Percentiles rank a stretch among this genome's conserved stretches.
Evolutionary conservation across 2,797 vertebrate species (phyloP).

Genomic region (Bradypodion ventrale): DNA sequence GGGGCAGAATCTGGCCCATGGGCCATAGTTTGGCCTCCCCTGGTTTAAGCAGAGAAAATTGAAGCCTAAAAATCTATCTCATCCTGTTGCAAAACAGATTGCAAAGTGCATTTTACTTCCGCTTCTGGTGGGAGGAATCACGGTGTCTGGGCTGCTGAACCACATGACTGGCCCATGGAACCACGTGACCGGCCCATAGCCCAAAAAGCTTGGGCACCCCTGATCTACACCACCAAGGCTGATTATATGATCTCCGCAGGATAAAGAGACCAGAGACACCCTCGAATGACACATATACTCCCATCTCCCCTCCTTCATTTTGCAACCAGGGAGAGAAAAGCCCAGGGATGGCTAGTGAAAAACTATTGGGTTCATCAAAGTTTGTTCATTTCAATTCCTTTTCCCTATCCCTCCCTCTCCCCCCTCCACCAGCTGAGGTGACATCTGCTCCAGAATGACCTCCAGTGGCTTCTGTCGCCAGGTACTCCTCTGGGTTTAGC

Average conservation of each 20-base stretch:
- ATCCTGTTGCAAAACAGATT: no score
- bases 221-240: slow-evolving; percentile 37
- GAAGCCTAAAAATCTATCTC: no score
- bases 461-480: slow-evolving; percentile 68
- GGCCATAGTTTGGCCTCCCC: no score
- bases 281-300: slow-evolving; percentile 34
- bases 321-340: slow-evolving; percentile 55
- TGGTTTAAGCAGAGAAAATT: no score
- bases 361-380: slow-evolving; percentile 53
- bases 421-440: slow-evolving; percentile 70
- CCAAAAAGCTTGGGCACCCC: no score
- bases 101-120: no score
- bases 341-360: slow-evolving; percentile 65
- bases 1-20: no score
- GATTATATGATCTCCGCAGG: slow-evolving; percentile 61
- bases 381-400: slow-evolving; percentile 66
- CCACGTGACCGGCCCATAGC: no score
- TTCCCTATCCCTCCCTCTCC: slow-evolving; percentile 51
- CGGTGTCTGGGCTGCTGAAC: no score
- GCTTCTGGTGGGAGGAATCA: no score
- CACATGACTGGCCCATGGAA: no score
- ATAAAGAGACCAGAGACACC: slow-evolving; percentile 57
- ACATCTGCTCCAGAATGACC: slow-evolving; percentile 76
- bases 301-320: slow-evolving; percentile 53
- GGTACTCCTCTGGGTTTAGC: slow-evolving; percentile 50